A percentile compares a stretch with the other conserved stretches of the same genome.
Conservation (phyloP, 1,140 invertebrate genomes). For the Lucilia sericata region DNA sequence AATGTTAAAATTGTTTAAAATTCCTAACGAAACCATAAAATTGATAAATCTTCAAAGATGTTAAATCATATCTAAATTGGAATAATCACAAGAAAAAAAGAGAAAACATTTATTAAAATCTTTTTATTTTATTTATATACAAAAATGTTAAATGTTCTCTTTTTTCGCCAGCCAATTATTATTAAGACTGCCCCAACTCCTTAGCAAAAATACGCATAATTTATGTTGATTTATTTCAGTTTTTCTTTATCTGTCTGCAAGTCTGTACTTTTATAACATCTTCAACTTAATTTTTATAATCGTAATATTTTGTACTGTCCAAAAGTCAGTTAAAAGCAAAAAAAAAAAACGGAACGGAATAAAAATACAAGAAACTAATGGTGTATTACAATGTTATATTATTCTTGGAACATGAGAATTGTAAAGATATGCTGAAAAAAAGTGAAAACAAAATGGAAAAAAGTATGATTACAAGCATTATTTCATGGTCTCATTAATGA, state of each 20-base stretch:
- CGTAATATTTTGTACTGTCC: neutral
- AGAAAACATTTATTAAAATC: neutral
- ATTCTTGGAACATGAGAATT: neutral
- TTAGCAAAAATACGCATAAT: neutral
- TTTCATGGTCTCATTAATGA: slow-evolving; percentile 10
- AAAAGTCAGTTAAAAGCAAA: neutral
- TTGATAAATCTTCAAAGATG: no score
- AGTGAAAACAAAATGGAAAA: neutral
- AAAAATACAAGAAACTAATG: neutral
- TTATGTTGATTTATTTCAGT: slow-evolving; percentile 7
- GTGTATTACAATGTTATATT: neutral
- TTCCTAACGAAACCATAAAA: no score
- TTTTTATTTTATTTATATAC: neutral
- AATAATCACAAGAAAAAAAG: neutral
- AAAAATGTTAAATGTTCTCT: neutral
- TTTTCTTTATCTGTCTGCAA: neutral
- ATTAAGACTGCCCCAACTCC: neutral
- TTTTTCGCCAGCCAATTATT: neutral
- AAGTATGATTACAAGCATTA: neutral
- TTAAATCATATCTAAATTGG: no score
- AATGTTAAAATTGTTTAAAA: no score
- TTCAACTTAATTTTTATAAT: neutral
- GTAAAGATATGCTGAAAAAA: neutral
- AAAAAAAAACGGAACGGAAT: neutral
- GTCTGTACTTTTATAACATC: neutral